A percentile compares a stretch with the other conserved stretches of the same genome.
These are phyloP conservation scores for Pogonomyrmex barbatus DNA, from an alignment of 1,140 invertebrate genomes.

Conservation along the genomic window DNA sequence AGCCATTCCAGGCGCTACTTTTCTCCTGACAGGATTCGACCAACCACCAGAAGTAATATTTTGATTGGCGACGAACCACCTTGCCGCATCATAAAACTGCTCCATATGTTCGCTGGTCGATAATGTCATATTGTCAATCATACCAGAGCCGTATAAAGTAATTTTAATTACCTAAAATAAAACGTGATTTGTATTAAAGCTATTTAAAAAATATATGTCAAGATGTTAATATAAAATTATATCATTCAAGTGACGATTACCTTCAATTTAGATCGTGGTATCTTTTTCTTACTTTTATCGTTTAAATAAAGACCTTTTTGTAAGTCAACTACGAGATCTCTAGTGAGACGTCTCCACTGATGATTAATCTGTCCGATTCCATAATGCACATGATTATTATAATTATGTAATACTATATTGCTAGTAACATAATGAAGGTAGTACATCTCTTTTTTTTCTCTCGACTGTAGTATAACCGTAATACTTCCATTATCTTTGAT, in stretches of 20 bases:
- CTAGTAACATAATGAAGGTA: slow-evolving; percentile 94
- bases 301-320: slow-evolving; percentile 93
- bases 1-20: slow-evolving; percentile 91
- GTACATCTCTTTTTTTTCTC: slow-evolving; percentile 91
- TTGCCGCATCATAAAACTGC: slow-evolving; percentile 96
- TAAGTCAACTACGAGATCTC: slow-evolving; percentile 96
- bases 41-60: slow-evolving; percentile 93
- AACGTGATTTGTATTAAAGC: not conserved
- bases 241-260: slow-evolving; percentile 79
- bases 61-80: slow-evolving; percentile 97
- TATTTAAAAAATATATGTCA: not conserved
- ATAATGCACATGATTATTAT: slow-evolving; percentile 93
- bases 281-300: slow-evolving; percentile 89
- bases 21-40: slow-evolving; percentile 94
- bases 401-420: slow-evolving; percentile 90
- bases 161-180: slow-evolving; percentile 87
- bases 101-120: slow-evolving; percentile 94
- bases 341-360: slow-evolving; percentile 93
- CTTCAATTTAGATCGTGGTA: slow-evolving; percentile 92
- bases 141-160: slow-evolving; percentile 91
- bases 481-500: slow-evolving; percentile 92
- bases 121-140: slow-evolving; percentile 93
- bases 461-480: slow-evolving; percentile 91
- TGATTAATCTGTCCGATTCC: slow-evolving; percentile 91
- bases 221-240: not conserved